Conservation (phyloP, 2,113 vertebrate species). For the Phalacrocorax aristotelis region DNA sequence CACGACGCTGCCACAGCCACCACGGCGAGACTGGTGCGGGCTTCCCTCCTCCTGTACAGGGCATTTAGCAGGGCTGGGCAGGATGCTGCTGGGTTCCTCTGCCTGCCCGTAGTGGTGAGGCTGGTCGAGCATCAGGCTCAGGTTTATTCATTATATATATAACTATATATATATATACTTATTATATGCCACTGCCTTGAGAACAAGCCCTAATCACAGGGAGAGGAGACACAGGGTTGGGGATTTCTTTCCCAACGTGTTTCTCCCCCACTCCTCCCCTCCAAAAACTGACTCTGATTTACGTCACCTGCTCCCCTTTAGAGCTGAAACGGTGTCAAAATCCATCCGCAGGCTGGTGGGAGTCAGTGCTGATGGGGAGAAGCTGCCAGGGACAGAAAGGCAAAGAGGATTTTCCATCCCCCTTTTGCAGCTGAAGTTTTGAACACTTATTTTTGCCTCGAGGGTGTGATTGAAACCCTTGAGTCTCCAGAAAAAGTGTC, state of each 20-base stretch:
- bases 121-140: rapidly evolving
- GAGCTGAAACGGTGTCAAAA: background rate
- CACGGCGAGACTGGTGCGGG: rapidly evolving
- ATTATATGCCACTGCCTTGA: background rate
- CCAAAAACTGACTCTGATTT: background rate
- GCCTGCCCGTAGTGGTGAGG: rapidly evolving
- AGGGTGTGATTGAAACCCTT: background rate
- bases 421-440: background rate
- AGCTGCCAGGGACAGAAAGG: background rate
- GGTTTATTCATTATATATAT: background rate
- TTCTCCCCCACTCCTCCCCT: background rate
- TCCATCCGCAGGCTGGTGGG: background rate
- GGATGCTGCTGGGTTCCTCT: background rate
- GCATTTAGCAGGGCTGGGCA: background rate
- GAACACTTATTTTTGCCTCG: background rate
- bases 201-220: rapidly evolving
- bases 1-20: background rate
- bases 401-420: background rate
- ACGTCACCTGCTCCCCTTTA: background rate
- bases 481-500: background rate
- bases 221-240: background rate
- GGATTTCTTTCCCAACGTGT: rapidly evolving
- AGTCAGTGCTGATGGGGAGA: background rate
- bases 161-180: no score
- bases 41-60: rapidly evolving